Conservation (phyloP, 2,113 vertebrate genomes). For the Thomomys bottae region DNA sequence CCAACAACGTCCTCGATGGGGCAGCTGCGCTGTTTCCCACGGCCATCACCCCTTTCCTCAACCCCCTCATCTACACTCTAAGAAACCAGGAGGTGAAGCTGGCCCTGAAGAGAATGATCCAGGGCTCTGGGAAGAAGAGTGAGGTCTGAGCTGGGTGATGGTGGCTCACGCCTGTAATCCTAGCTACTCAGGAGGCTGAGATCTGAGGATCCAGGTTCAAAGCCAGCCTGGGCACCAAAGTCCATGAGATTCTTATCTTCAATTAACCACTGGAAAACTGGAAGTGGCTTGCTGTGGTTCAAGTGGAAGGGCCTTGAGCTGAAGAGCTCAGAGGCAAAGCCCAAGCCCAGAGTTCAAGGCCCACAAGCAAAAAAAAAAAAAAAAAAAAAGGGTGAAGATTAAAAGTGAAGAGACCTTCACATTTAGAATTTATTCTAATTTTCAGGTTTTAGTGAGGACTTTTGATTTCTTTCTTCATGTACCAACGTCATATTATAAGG, state of each 20-base stretch:
- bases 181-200: too few species aligned
- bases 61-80: conserved; percentile 77
- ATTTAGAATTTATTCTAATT: not conserved
- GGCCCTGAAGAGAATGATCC: conserved; percentile 64
- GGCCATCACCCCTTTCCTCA: conserved; percentile 77
- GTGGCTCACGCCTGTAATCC: too few species aligned
- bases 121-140: not conserved
- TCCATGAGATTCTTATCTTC: too few species aligned
- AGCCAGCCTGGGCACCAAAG: too few species aligned
- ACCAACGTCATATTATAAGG: not conserved
- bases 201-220: too few species aligned
- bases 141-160: too few species aligned
- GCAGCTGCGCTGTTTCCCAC: conserved; percentile 76
- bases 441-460: not conserved
- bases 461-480: conserved; percentile 3
- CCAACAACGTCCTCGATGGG: conserved; percentile 62
- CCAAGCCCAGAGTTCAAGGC: too few species aligned
- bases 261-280: too few species aligned
- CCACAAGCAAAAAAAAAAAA: too few species aligned
- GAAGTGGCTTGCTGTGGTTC: too few species aligned
- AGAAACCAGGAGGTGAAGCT: conserved; percentile 77
- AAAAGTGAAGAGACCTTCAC: not conserved
- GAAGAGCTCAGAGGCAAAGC: too few species aligned
- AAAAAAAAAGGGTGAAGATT: not conserved
- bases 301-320: too few species aligned